Evolutionary conservation across 2,113 vertebrate genomes (phyloP), one percentile per base, ranked within the genome.

Genomic region (Arothron firmamentum): DNA sequence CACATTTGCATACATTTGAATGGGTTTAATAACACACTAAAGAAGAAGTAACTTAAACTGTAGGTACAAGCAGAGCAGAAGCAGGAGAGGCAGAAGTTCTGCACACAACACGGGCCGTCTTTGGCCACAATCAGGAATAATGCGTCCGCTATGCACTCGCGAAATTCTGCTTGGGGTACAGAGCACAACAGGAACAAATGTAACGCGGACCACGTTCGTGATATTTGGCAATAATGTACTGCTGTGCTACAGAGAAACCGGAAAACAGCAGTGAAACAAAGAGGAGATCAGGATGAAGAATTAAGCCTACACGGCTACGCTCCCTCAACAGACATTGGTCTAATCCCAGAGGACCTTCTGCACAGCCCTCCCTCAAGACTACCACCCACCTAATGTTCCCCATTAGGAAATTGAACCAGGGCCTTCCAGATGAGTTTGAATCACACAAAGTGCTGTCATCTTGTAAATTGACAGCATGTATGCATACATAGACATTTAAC

Each of bases 1-100:
- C 61, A 17, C n/a, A 84, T 87, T 85, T 87, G 85, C 85, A 86
- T 85, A 78, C 12, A 80, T 81, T 85, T 82, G 63, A 85, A 78
- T 79, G 71, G 75, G 77, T 64, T 70, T 60, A 79, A 83, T 56
- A 78, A 70, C 59, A 72, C 52, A 31, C 67, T 56, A 61, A 72
- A 43, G 64, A 74, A 66, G 49, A 64, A 77, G 70, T 70, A 79
- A 69, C 56, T 4, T 28, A 79, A 78, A 49, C 73, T 56, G 31
- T 49, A 43, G 67, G 72, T 69, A 13, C 20, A 20, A 51, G 1
- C 53, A 51, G 19, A 70, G 62, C 54, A 55, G 52, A 61, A 59
- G 52, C 43, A 61, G 64, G 71, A 56, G 52, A 70, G 65, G 65
- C 25, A 10, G 67, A 47, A 43, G 53, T 17, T 9, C 15, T 70